Percentiles rank a stretch among this genome's conserved stretches.
Conservation (phyloP, 2,113 vertebrate genomes). For the Siniperca knerii region DNA sequence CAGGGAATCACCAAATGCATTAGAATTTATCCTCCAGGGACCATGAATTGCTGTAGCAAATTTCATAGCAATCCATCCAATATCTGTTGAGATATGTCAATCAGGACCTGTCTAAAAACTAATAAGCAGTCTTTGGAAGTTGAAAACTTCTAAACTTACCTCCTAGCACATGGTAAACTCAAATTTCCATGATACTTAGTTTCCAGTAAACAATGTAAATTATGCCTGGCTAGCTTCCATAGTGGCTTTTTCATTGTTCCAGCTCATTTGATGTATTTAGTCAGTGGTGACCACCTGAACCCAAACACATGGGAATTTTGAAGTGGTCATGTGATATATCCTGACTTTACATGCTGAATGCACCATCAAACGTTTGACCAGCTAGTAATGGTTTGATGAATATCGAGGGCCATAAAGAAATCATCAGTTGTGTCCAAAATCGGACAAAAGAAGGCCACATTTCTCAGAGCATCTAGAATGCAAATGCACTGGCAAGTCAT, state of each 20-base stretch:
- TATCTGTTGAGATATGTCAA: no score
- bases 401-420: not conserved
- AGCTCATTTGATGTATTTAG: no score
- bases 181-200: no score
- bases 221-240: no score
- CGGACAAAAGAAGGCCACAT: not conserved
- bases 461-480: not conserved
- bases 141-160: no score
- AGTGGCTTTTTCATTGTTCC: no score
- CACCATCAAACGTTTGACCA: not conserved
- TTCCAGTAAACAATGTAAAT: no score
- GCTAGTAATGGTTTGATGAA: not conserved
- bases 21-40: not conserved
- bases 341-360: not conserved
- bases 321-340: not conserved
- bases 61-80: no score
- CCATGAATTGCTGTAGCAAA: no score
- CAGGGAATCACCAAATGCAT: not conserved
- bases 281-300: not conserved
- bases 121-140: no score
- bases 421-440: not conserved
- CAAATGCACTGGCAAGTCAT: not conserved
- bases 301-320: not conserved
- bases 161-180: no score
- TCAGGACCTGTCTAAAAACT: no score